phyloP scores from a whole-genome alignment of 1,140 invertebrate species.

The Drosophila arizonae region DNA sequence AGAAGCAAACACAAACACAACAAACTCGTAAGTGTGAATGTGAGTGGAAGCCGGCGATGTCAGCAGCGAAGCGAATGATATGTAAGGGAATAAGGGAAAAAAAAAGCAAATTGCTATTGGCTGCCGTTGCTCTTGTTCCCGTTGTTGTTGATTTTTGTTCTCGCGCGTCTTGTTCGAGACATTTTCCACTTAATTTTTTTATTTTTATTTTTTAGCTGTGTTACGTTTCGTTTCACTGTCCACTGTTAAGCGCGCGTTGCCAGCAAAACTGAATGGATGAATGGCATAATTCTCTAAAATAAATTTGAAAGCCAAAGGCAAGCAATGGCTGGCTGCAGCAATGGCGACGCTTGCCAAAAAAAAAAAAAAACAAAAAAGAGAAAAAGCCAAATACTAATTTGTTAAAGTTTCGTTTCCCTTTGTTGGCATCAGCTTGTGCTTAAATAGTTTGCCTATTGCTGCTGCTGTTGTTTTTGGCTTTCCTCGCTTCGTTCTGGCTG shows the following conservation, averaged over 20 bases:
- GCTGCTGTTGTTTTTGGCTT: constrained; percentile 31
- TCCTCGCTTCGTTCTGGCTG: constrained; percentile 42
- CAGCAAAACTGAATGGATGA: constrained; percentile 53
- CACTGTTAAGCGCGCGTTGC: constrained; percentile 61
- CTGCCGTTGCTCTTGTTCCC: constrained; percentile 4
- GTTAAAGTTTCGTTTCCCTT: constrained; percentile 60
- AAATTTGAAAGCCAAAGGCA: constrained; percentile 60
- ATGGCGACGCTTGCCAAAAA: constrained; percentile 66
- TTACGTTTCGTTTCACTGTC: constrained; percentile 32
- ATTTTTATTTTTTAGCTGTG: constrained; percentile 27
- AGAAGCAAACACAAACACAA: constrained; percentile 9
- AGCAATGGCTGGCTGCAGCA: constrained; percentile 13
- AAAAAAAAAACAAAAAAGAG: constrained; percentile 25
- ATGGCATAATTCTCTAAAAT: constrained; percentile 81
- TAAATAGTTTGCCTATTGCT: constrained; percentile 55
- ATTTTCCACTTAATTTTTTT: constrained; percentile 51
- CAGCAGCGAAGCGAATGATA: constrained; percentile 4
- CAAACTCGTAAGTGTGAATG: constrained; percentile 23
- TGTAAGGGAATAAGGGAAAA: neutral
- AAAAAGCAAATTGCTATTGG: constrained; percentile 7
- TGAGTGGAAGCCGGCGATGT: constrained; percentile 37
- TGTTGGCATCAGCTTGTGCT: constrained; percentile 40
- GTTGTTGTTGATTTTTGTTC: neutral
- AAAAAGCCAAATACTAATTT: constrained; percentile 49
- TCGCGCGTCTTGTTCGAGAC: constrained; percentile 1